Conservation (phyloP, 1,140 invertebrate genomes). For the Drosophila simulans region DNA sequence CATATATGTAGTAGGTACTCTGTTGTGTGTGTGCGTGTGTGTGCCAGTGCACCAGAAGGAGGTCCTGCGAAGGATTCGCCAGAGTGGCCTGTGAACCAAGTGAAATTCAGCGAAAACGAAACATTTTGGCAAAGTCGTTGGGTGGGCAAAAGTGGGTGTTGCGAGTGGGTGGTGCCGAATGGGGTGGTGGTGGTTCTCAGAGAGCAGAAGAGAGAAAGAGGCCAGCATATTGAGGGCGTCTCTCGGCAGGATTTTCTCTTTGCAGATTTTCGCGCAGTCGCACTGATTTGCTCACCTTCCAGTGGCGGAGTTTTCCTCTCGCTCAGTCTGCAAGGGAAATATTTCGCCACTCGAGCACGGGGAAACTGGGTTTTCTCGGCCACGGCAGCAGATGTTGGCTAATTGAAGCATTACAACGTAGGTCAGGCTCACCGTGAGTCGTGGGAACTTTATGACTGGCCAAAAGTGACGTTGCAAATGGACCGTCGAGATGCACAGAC, state of each 20-base stretch:
- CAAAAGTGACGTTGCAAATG: conserved; percentile 25
- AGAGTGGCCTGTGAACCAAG: conserved; percentile 36
- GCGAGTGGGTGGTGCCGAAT: neutral
- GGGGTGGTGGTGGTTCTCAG: conserved; percentile 1
- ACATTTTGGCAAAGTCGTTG: conserved; percentile 45
- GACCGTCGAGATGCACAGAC: conserved; percentile 2
- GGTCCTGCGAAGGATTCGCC: conserved; percentile 5
- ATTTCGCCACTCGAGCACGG: conserved; percentile 13
- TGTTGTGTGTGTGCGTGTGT: neutral
- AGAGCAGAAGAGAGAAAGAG: neutral
- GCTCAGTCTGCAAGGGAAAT: conserved; percentile 47
- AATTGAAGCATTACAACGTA: conserved; percentile 70
- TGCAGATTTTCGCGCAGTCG: conserved; percentile 54
- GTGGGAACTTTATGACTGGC: conserved; percentile 66
- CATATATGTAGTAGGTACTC: conserved; percentile 34
- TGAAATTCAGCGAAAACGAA: conserved; percentile 77
- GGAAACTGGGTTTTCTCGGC: conserved; percentile 47
- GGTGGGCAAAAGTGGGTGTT: conserved; percentile 9
- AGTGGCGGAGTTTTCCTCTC: conserved; percentile 28
- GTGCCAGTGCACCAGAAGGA: conserved; percentile 14
- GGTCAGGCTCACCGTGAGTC: conserved; percentile 53
- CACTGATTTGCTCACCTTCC: conserved; percentile 33
- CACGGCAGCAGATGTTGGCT: conserved; percentile 55
- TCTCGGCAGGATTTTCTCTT: conserved; percentile 2
- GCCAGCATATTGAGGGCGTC: conserved; percentile 23